Evolutionary conservation across 2,113 vertebrate genomes (phyloP).

Genomic region (Dipodomys stephensi): DNA sequence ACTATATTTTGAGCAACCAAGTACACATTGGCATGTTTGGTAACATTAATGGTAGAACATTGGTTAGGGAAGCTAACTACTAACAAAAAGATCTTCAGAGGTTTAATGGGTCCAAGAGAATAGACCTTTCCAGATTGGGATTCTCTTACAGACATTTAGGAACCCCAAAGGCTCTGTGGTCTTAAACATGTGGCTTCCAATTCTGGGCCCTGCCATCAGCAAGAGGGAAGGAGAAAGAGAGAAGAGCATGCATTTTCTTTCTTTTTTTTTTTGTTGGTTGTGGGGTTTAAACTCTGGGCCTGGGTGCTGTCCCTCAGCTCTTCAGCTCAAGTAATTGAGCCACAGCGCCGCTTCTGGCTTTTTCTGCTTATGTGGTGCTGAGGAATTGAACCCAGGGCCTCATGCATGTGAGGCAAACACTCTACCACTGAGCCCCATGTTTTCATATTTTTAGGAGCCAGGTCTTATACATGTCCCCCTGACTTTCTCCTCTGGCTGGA

Average conservation of each 20-base stretch:
- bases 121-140: not conserved
- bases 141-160: not conserved
- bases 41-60: not conserved
- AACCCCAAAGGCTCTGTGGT: not conserved
- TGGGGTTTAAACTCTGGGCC: too few species aligned
- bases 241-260: too few species aligned
- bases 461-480: too few species aligned
- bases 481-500: too few species aligned
- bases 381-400: too few species aligned
- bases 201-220: not conserved
- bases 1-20: not conserved
- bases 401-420: too few species aligned
- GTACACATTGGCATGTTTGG: not conserved
- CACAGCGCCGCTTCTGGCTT: too few species aligned
- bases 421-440: not conserved
- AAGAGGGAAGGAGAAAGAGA: too few species aligned
- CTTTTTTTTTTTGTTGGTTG: too few species aligned
- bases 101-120: not conserved
- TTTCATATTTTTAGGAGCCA: not conserved
- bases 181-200: not conserved
- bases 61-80: not conserved
- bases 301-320: too few species aligned
- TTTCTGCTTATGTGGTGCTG: too few species aligned
- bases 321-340: too few species aligned
- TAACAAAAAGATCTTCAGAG: not conserved